phyloP scores from a whole-genome alignment of 1,140 invertebrate species.

The Triops cancriformis region DNA sequence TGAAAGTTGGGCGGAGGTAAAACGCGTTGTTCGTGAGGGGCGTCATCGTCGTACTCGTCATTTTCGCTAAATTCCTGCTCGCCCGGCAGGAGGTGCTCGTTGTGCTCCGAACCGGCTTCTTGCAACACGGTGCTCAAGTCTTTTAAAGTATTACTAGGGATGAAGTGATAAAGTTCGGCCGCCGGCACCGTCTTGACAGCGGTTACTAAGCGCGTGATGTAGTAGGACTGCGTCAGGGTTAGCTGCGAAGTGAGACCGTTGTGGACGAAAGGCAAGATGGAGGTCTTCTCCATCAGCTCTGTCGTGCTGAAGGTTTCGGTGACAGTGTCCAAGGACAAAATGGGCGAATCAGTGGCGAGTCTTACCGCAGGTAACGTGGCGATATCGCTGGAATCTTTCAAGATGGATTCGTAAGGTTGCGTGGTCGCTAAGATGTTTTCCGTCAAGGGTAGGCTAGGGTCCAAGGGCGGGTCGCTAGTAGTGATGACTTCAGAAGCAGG shows the following conservation, averaged over 20 bases:
- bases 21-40: slow-evolving; percentile 29
- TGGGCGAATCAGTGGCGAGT: slow-evolving; percentile 54
- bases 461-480: slow-evolving; percentile 8
- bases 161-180: slow-evolving; percentile 74
- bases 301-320: slow-evolving; percentile 84
- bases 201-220: slow-evolving; percentile 71
- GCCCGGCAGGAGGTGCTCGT: slow-evolving; percentile 50
- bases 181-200: slow-evolving; percentile 80
- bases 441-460: slow-evolving; percentile 50
- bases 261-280: slow-evolving; percentile 68
- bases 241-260: slow-evolving; percentile 46
- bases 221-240: slow-evolving; percentile 78
- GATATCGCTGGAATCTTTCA: slow-evolving; percentile 41
- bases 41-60: slow-evolving; percentile 63
- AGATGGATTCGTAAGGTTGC: slow-evolving; percentile 41
- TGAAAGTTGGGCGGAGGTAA: slow-evolving; percentile 15
- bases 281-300: slow-evolving; percentile 73
- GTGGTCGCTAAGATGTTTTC: slow-evolving; percentile 77
- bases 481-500: slow-evolving; percentile 44
- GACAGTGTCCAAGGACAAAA: slow-evolving; percentile 63
- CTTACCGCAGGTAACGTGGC: slow-evolving; percentile 70
- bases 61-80: slow-evolving; percentile 63
- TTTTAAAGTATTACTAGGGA: slow-evolving; percentile 74
- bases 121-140: slow-evolving; percentile 76
- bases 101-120: slow-evolving; percentile 69